Conservation (phyloP, 2,797 vertebrate genomes). For the Lepidocolaptes lacrymiger region DNA sequence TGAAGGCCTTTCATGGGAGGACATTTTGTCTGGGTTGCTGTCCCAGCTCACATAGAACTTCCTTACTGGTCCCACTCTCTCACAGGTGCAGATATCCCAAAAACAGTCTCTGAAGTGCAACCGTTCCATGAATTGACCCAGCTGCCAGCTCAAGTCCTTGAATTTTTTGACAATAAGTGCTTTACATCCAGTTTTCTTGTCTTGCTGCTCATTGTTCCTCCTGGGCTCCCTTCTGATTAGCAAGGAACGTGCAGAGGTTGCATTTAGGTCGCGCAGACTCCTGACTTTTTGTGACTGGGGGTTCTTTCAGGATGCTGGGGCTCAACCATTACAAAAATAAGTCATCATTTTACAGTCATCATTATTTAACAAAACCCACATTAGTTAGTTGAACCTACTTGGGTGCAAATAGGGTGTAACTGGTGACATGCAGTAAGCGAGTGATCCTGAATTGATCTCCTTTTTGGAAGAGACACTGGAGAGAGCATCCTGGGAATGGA, state of each 20-base stretch:
- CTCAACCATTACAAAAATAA: neutral
- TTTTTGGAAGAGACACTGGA: neutral
- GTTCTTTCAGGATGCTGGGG: neutral
- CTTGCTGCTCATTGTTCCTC: neutral
- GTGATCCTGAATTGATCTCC: neutral
- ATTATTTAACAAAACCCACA: neutral
- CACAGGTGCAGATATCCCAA: neutral
- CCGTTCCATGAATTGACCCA: neutral
- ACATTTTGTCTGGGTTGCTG: neutral
- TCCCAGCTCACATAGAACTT: neutral
- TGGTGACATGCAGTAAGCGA: neutral
- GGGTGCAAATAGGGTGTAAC: neutral
- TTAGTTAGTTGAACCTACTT: neutral
- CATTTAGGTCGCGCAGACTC: neutral
- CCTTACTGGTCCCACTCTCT: neutral
- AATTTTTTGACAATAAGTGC: neutral
- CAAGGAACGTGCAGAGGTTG: neutral
- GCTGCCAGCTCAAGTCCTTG: neutral
- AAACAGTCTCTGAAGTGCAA: neutral
- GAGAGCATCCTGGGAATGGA: neutral
- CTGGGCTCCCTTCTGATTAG: neutral
- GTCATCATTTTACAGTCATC: neutral
- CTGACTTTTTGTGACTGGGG: neutral
- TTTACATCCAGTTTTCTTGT: neutral
- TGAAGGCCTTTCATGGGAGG: constrained; percentile 17